Evolutionary conservation across 2,113 vertebrate species (phyloP), one percentile per base, ranked within the genome.

Genomic region (Dromas ardeola): DNA sequence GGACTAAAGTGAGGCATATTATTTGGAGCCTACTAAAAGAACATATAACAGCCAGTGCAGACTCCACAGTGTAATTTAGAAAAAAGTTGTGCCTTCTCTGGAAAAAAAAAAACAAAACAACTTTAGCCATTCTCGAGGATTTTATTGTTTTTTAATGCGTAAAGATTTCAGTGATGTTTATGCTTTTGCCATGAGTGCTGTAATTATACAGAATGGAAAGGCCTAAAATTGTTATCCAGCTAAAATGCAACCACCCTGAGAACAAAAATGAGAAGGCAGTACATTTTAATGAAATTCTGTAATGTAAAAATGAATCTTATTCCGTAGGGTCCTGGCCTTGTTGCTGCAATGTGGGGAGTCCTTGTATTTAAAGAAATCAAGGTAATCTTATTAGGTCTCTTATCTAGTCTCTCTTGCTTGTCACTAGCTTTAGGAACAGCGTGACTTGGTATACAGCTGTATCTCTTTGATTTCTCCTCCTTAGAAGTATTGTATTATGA

Each of bases 341-440:
- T 99, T 90, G 99, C 99, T 95, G 98, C 98, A 32, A 78, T 99
- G 91, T 99, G 99, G 99, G 99, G 99, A 89, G 97, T 98, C 78
- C 94, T 99, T 70, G 97, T 99, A 15, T 99, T 99, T 96, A 99
- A 98, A 93, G 99, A 99, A 98, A 98, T 99, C 93, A 99, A 98
- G 98, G 99, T 99, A 98, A 97, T 90, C 36, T 47, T 69, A 32
- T 16, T 80, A 27, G 9, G 13, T 47, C 34, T 89, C 36, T 83
- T 47, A 61, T 55, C 15, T 65, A 27, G 7, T 50, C 43, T n/a
- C 20, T 90, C n/a, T 79, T 65, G 7, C 22, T 79, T 94, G 34
- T 52, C 32, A 47, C 22, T 73, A 16, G 13, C 43, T 36, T 11
- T 52, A 52, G 71, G 82, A 90, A 78, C 13, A 55, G 38, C 34